phyloP scores from a whole-genome alignment of 2,113 vertebrate genomes.

The Todiramphus saurophagus region DNA sequence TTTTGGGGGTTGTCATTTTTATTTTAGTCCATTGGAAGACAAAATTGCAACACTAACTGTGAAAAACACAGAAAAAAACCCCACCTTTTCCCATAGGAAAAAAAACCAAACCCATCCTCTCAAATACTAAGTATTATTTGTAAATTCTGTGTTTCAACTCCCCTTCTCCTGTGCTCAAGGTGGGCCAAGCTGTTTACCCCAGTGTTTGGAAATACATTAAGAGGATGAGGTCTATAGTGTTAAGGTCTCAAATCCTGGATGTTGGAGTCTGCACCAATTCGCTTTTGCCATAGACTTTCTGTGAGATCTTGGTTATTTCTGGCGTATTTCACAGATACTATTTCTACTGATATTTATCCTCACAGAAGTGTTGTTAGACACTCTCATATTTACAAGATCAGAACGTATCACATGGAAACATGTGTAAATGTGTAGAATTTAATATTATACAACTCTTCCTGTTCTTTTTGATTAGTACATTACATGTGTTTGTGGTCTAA shows the following conservation, averaged over 20 bases:
- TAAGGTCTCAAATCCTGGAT: not conserved
- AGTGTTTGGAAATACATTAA: not conserved
- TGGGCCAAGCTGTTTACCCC: not conserved
- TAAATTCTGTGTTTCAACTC: not conserved
- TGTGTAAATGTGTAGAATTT: not conserved
- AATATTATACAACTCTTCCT: not conserved
- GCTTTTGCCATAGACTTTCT: not conserved
- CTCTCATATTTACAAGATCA: not conserved
- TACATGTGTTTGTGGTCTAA: not conserved
- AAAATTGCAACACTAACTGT: not conserved
- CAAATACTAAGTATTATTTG: not conserved
- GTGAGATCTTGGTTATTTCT: not conserved
- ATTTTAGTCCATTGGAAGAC: not conserved
- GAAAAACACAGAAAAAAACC: not conserved
- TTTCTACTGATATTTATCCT: not conserved
- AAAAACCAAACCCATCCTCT: not conserved
- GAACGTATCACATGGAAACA: not conserved
- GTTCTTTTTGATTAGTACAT: not conserved
- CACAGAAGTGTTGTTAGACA: not conserved
- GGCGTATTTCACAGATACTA: not conserved
- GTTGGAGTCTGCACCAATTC: not conserved
- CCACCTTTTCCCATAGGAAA: no score
- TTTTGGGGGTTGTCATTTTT: not conserved
- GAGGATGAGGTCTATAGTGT: not conserved
- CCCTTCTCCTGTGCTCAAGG: not conserved